Conservation (phyloP, 2,888 invertebrate genomes). For the Miltochrista miniata region DNA sequence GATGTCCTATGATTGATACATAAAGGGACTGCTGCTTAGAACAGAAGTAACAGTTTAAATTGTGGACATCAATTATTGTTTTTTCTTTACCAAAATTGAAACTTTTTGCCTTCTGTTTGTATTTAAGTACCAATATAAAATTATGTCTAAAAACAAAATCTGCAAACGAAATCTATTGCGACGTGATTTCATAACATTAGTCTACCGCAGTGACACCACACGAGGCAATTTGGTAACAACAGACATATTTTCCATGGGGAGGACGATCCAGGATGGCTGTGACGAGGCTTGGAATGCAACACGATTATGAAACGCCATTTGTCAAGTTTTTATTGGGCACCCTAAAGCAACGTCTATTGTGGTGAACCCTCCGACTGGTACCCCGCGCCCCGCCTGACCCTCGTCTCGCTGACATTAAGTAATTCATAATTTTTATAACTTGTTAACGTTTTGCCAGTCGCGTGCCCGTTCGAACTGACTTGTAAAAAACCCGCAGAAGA, state of each 20-base stretch:
- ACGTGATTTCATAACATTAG: constrained; percentile 25
- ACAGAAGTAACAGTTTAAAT: too few species aligned
- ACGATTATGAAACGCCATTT: constrained; percentile 83
- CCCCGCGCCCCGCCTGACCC: constrained; percentile 57
- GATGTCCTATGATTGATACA: too few species aligned
- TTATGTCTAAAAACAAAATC: not conserved
- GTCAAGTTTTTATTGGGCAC: constrained; percentile 83
- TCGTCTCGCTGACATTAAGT: constrained; percentile 63
- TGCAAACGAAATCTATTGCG: constrained; percentile 6
- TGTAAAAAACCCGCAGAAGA: constrained; percentile 17
- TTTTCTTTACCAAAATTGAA: too few species aligned
- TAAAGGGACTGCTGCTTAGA: too few species aligned
- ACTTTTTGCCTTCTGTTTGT: too few species aligned
- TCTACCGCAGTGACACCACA: constrained; percentile 25
- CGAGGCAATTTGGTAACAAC: constrained; percentile 51
- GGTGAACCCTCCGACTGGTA: constrained; percentile 39
- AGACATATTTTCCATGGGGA: constrained; percentile 63
- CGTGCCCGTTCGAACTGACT: constrained; percentile 42
- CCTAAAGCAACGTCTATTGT: constrained; percentile 73
- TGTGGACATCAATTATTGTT: too few species aligned
- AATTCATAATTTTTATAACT: constrained; percentile 81
- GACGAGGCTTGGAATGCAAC: constrained; percentile 76
- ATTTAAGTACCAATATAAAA: too few species aligned
- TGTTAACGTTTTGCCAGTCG: constrained; percentile 68
- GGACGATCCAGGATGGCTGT: constrained; percentile 65